A percentile compares a stretch with the other conserved stretches of the same genome.
These are phyloP conservation scores for Tichodroma muraria DNA, from an alignment of 2,113 vertebrate species.

Conservation along the genomic window DNA sequence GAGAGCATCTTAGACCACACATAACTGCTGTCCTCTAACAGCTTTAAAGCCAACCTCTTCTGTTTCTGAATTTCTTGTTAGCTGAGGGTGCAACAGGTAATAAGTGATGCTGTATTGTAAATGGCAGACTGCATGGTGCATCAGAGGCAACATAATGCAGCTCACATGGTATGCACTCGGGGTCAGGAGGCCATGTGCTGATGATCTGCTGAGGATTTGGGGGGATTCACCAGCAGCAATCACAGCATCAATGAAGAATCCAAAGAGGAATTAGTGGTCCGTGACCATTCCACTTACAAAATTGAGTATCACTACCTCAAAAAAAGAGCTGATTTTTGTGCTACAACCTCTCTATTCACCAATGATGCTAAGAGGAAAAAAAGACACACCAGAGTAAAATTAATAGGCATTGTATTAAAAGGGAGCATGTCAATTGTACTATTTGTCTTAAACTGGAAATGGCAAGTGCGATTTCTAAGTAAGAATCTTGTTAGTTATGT, in stretches of 20 bases:
- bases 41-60: background rate
- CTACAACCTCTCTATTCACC: background rate
- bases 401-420: background rate
- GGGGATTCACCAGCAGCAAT: background rate
- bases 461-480: background rate
- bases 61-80: background rate
- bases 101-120: background rate
- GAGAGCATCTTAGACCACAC: background rate
- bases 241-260: background rate
- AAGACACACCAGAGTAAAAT: background rate
- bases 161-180: background rate
- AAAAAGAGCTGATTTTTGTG: background rate
- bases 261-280: background rate
- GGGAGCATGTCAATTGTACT: background rate
- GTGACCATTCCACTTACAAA: background rate
- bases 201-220: background rate
- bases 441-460: background rate
- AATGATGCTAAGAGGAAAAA: background rate
- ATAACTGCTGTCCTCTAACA: background rate
- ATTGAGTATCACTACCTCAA: background rate
- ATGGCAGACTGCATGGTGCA: background rate
- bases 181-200: background rate
- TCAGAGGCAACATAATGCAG: background rate
- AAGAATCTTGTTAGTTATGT: background rate
- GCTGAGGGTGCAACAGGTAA: background rate